phyloP scores from a whole-genome alignment of 2,888 invertebrate species.

The Apamea anceps region DNA sequence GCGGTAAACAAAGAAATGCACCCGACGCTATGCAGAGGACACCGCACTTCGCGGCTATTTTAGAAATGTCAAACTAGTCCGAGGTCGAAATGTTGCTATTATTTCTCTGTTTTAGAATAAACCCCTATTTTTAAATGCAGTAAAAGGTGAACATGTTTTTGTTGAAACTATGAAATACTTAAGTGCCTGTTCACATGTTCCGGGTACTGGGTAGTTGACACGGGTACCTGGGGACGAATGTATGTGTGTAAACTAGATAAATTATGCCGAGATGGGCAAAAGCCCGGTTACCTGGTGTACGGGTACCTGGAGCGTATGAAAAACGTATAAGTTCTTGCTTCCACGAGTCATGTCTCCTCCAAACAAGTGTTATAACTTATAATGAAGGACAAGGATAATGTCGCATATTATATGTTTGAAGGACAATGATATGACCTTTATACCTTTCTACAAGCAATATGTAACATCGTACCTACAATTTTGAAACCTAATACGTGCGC shows the following conservation, averaged over 20 bases:
- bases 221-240: background rate
- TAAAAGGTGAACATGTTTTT: background rate
- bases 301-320: background rate
- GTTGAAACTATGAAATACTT: background rate
- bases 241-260: background rate
- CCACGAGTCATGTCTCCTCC: background rate
- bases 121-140: conserved; percentile 42
- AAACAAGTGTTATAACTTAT: background rate
- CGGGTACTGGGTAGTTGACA: background rate
- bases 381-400: conserved; percentile 37
- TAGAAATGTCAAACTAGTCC: conserved; percentile 61
- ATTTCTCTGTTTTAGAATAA: conserved; percentile 39
- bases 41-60: conserved; percentile 53
- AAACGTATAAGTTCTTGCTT: background rate
- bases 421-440: conserved; percentile 30
- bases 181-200: conserved; percentile 5
- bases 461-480: conserved; percentile 13
- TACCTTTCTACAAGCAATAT: conserved; percentile 6
- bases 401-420: conserved; percentile 18
- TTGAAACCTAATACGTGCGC: conserved; percentile 9
- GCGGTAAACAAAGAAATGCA: conserved; percentile 66
- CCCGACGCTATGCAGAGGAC: conserved; percentile 53
- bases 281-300: background rate
- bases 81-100: conserved; percentile 59
- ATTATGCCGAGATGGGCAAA: background rate